These are phyloP conservation scores for Auanema sp. DNA, from an alignment of 2,888 invertebrate genomes.

Conservation along the genomic window DNA sequence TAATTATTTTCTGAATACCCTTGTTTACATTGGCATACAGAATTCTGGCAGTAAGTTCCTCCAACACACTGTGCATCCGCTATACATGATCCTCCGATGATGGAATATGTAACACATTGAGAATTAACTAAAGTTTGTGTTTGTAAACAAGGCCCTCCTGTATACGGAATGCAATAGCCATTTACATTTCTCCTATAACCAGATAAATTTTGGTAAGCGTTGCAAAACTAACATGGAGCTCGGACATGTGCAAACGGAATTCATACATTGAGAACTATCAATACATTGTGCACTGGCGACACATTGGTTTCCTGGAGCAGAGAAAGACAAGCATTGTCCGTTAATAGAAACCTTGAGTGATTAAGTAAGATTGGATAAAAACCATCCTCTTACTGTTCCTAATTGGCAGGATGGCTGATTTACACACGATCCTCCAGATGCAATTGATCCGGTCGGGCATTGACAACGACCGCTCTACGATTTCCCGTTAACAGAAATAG, in stretches of 20 bases:
- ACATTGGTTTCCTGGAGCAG: constrained; percentile 31
- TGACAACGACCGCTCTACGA: constrained; percentile 12
- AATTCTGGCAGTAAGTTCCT: constrained; percentile 25
- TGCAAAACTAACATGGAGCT: constrained; percentile 22
- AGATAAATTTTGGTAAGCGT: not conserved
- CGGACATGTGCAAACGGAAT: constrained; percentile 25
- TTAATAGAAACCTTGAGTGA: constrained; percentile 21
- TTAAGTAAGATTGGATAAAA: not conserved
- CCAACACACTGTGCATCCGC: constrained; percentile 35
- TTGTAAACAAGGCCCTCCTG: constrained; percentile 19
- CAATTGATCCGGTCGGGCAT: constrained; percentile 5
- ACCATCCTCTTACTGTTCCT: not conserved
- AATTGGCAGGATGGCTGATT: not conserved
- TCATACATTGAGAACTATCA: constrained; percentile 30
- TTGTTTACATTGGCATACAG: constrained; percentile 24
- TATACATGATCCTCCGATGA: constrained; percentile 31
- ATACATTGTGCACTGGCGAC: constrained; percentile 30
- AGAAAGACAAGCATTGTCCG: constrained; percentile 29
- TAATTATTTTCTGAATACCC: constrained; percentile 6
- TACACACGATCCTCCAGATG: constrained; percentile 9
- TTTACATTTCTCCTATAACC: constrained; percentile 30
- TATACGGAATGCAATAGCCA: constrained; percentile 34
- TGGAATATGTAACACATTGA: constrained; percentile 31
- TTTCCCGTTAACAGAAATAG: not conserved
- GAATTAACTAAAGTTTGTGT: constrained; percentile 28